A percentile compares a stretch with the other conserved stretches of the same genome.
phyloP scores from a whole-genome alignment of 2,888 invertebrate species.

The Amphipoea lucens region DNA sequence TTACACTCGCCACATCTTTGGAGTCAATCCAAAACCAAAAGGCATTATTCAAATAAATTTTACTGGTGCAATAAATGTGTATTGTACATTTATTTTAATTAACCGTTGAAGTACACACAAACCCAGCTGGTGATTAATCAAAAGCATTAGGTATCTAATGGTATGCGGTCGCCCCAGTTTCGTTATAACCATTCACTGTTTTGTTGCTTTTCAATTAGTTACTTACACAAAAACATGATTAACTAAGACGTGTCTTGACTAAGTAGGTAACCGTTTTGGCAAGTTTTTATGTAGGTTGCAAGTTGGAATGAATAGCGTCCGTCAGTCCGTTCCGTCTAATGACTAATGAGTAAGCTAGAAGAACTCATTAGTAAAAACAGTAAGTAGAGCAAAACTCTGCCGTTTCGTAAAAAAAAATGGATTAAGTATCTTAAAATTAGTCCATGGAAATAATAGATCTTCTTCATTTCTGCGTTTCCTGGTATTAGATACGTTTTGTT shows the following conservation, averaged over 20 bases:
- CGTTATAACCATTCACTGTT: slow-evolving; percentile 37
- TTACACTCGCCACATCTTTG: slow-evolving; percentile 64
- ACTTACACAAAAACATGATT: slow-evolving; percentile 47
- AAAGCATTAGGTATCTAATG: slow-evolving; percentile 36
- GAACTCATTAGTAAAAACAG: slow-evolving; percentile 32
- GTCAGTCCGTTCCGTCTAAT: slow-evolving; percentile 27
- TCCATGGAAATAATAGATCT: slow-evolving; percentile 3
- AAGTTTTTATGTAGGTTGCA: slow-evolving; percentile 52
- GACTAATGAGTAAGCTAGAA: slow-evolving; percentile 44
- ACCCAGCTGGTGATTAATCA: slow-evolving; percentile 48
- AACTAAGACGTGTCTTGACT: slow-evolving; percentile 19
- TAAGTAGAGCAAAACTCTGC: slow-evolving; percentile 35
- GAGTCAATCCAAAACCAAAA: slow-evolving; percentile 70
- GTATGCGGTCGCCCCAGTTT: slow-evolving; percentile 60
- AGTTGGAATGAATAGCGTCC: slow-evolving; percentile 33
- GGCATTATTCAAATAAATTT: slow-evolving; percentile 35
- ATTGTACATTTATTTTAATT: slow-evolving; percentile 3
- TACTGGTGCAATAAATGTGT: slow-evolving; percentile 20
- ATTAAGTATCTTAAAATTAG: not conserved
- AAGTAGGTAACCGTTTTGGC: slow-evolving; percentile 63
- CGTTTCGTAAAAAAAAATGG: slow-evolving; percentile 5
- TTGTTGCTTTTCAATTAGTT: slow-evolving; percentile 42
- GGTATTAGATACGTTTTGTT: not conserved
- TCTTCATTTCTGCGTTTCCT: slow-evolving; percentile 14
- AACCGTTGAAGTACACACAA: slow-evolving; percentile 8